A percentile compares a stretch with the other conserved stretches of the same genome.
Evolutionary conservation across 2,797 vertebrate species (phyloP).

Genomic region (Rhinella marina): DNA sequence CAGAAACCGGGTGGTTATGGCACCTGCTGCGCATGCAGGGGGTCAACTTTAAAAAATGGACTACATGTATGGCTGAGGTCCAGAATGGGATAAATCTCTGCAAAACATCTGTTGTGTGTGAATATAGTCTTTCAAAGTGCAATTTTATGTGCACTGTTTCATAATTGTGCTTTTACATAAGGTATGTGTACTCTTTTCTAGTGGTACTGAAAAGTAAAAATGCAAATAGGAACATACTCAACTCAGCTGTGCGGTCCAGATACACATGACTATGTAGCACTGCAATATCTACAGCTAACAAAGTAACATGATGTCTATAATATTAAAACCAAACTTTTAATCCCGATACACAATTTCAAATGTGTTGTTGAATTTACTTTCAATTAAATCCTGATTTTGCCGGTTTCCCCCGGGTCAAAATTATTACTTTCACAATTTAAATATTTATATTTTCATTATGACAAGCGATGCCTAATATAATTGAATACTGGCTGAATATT

Average conservation of each 20-base stretch:
- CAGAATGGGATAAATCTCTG: too few species aligned
- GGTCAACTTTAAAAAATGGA: too few species aligned
- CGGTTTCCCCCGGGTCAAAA: slow-evolving; percentile 16
- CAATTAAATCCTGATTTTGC: slow-evolving; percentile 39
- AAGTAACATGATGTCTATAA: not conserved
- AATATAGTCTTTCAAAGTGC: not conserved
- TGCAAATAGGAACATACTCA: not conserved
- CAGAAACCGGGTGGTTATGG: too few species aligned
- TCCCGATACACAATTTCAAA: slow-evolving; percentile 10
- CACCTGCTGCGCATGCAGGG: too few species aligned
- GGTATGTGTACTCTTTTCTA: not conserved
- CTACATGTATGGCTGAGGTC: too few species aligned
- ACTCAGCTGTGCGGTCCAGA: not conserved
- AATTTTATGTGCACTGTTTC: not conserved
- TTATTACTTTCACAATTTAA: slow-evolving; percentile 47
- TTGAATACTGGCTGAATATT: slow-evolving; percentile 37
- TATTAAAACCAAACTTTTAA: slow-evolving; percentile 4
- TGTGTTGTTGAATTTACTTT: slow-evolving; percentile 25
- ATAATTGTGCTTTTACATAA: not conserved
- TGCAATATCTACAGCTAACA: not conserved
- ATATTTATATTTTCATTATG: slow-evolving; percentile 51
- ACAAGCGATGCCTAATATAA: slow-evolving; percentile 17
- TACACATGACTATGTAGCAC: not conserved
- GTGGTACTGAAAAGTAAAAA: not conserved
- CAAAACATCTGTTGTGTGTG: too few species aligned